Evolutionary conservation across 64 coral and sea anemone genomes (phyloP), one percentile per base, ranked within the genome.

Genomic region (Pocillopora damicornis): DNA sequence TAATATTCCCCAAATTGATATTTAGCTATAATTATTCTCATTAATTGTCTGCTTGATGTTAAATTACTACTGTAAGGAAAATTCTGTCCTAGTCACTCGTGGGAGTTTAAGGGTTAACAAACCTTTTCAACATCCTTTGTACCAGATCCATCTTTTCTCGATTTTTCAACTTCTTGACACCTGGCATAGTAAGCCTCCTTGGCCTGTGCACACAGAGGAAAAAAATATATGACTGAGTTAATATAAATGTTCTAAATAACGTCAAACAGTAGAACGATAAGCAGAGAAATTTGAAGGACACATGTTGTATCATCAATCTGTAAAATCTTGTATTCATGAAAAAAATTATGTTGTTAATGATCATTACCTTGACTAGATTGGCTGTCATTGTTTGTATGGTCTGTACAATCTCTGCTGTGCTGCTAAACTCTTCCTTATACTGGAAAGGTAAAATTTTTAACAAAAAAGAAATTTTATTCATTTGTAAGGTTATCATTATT

Each of bases 41-140:
- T 51, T 7, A 51, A 2, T 51, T 51, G 2, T 51, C 7, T 51
- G 0, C 42, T 51, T 51, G 42, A 51, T 51, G 7, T 51, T 51
- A 51, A 4, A 51, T 7, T 51, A 7, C 3, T 51, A 51, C 42
- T 51, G 42, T 51, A 51, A 51, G 42, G 42, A 1, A 51, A 51
- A 51, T 51, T 51, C 42, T 51, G 3, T 51, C 42, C 42, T 51
- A 7, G 7, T 51, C 42, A 51, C 42, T 51, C 42, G 1, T 51
- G 42, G 42, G 42, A 13, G 13, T 15, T 60, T 11, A 11, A 10
- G 18, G 11, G 15, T 26, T 22, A 63, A 59, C 61, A 25, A 20
- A 95, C 96, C 79, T 95, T 98, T 95, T 98, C 96, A 88, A 98
- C 85, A 16, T 98, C 96, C 82, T 98, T 98, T 37, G 93, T 60